phyloP scores from a whole-genome alignment of 2,113 vertebrate species.

The Rhinopomastus cyanomelas region DNA sequence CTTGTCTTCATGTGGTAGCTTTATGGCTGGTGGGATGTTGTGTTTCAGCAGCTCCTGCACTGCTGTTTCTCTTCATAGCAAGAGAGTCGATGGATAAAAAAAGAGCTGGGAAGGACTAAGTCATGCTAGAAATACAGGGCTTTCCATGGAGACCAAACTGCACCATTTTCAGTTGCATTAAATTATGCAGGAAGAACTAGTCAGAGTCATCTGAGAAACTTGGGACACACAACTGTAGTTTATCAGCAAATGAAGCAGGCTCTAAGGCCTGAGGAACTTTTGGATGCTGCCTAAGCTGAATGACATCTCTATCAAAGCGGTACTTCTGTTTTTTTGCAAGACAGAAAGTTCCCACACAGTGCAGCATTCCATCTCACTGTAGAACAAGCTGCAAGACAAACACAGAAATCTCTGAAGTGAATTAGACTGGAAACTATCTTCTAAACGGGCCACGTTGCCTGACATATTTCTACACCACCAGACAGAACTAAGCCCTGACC shows the following conservation, averaged over 20 bases:
- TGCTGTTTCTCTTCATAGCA: neutral
- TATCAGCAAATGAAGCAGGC: neutral
- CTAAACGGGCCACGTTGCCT: neutral
- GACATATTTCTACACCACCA: neutral
- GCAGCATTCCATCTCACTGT: neutral
- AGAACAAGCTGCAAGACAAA: conserved; percentile 44
- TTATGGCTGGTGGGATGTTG: neutral
- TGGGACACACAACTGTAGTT: neutral
- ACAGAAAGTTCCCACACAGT: conserved; percentile 7
- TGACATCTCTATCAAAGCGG: neutral
- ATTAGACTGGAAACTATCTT: conserved; percentile 47
- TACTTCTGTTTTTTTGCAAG: neutral
- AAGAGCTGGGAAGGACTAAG: neutral
- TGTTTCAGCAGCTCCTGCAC: neutral
- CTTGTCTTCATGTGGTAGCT: neutral
- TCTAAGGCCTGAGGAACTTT: neutral
- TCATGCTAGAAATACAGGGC: neutral
- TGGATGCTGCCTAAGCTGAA: neutral
- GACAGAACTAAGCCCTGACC: neutral
- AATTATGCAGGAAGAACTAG: neutral
- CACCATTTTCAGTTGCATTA: neutral
- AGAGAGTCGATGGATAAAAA: neutral
- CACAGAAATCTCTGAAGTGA: neutral
- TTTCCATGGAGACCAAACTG: neutral
- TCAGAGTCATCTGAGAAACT: neutral